phyloP scores from a whole-genome alignment of 2,113 vertebrate species.

The Eudyptes chrysolophus region DNA sequence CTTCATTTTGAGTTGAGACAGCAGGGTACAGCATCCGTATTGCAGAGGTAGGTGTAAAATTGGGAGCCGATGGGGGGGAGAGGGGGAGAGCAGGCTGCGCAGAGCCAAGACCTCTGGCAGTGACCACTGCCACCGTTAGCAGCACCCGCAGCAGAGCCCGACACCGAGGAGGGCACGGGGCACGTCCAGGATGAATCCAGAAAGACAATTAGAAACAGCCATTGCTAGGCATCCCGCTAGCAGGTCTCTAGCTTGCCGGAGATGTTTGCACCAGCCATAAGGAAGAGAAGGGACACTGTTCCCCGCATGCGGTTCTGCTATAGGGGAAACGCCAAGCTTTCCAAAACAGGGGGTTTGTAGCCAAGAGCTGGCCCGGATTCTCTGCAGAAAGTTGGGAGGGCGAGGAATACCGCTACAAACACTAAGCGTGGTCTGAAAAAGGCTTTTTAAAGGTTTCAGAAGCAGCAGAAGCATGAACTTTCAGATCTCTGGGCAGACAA shows the following conservation, averaged over 20 bases:
- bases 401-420: not conserved
- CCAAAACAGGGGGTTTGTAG: not conserved
- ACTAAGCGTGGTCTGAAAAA: not conserved
- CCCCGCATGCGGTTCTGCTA: not conserved
- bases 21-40: not conserved
- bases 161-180: accelerated
- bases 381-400: not conserved
- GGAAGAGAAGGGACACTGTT: not conserved
- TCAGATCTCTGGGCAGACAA: not conserved
- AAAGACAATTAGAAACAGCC: not conserved
- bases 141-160: not conserved
- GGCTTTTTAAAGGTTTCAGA: not conserved
- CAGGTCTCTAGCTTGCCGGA: not conserved
- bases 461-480: not conserved
- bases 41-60: not conserved
- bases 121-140: accelerated
- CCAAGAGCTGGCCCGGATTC: not conserved
- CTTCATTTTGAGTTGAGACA: not conserved
- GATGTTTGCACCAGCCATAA: not conserved
- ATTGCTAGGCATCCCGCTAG: not conserved
- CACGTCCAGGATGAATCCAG: not conserved
- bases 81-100: not conserved
- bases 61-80: not conserved
- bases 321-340: not conserved
- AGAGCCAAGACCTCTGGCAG: not conserved